Evolutionary conservation across 2,113 vertebrate genomes (phyloP).

Genomic region (Mystacornis crossleyi): DNA sequence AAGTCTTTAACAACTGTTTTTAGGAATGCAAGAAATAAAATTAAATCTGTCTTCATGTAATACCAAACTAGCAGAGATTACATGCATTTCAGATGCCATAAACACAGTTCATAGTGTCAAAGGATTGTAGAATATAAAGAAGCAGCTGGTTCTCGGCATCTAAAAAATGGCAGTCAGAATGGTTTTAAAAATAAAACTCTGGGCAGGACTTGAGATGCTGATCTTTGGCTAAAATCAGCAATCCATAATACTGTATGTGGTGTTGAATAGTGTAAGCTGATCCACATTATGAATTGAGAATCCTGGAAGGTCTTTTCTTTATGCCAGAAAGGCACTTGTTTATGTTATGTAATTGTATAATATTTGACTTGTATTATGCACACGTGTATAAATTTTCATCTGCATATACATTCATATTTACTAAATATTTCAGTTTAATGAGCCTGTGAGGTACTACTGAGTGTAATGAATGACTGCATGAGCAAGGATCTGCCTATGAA

Average conservation of each 20-base stretch:
- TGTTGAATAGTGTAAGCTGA: background rate
- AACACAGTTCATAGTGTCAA: background rate
- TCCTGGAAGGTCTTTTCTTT: background rate
- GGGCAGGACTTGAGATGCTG: background rate
- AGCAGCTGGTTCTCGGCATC: background rate
- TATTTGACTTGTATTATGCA: background rate
- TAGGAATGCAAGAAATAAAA: background rate
- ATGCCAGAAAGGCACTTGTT: background rate
- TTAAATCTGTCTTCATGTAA: background rate
- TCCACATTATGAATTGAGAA: background rate
- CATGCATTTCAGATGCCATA: background rate
- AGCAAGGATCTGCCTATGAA: background rate
- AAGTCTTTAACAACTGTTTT: background rate
- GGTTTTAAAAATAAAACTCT: background rate
- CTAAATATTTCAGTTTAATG: background rate
- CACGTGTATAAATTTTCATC: background rate
- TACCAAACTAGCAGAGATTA: background rate
- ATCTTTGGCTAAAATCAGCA: background rate
- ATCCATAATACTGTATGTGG: background rate
- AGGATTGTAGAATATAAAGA: background rate
- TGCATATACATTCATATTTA: background rate
- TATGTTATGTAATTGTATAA: background rate
- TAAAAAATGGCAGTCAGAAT: background rate
- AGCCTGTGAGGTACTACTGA: background rate
- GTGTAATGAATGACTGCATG: background rate